Percentiles rank a stretch among this genome's conserved stretches.
phyloP scores from a whole-genome alignment of 2,888 invertebrate species.

The Tetranychus piercei region DNA sequence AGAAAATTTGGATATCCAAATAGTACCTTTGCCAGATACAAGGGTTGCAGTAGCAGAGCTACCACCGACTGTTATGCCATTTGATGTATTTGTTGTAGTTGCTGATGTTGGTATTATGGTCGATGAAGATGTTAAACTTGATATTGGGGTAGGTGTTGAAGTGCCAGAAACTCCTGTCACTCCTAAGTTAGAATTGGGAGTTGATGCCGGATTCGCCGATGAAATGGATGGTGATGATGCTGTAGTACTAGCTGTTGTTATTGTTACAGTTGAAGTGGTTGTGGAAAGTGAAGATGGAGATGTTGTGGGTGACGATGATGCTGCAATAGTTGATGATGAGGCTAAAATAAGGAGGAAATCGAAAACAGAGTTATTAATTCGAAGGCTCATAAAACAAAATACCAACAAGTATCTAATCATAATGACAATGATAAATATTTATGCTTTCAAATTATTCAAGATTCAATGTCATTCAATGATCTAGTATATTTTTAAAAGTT shows the following conservation, averaged over 20 bases:
- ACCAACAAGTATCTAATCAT: neutral
- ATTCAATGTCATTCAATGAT: neutral
- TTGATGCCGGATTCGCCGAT: neutral
- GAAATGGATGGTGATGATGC: neutral
- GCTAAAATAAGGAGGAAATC: neutral
- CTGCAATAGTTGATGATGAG: neutral
- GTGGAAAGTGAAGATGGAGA: neutral
- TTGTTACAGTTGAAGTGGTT: neutral
- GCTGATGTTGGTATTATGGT: neutral
- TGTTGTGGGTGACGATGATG: neutral
- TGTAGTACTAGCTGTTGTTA: neutral
- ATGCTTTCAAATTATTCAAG: neutral
- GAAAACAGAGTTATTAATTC: neutral
- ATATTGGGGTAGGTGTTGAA: neutral
- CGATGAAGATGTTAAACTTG: neutral
- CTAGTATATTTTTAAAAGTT: neutral
- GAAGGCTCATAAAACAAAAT: neutral
- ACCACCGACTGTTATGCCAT: neutral
- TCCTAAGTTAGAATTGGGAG: neutral
- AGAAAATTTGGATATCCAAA: neutral
- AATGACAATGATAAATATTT: neutral
- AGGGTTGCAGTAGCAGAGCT: neutral
- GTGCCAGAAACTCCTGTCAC: neutral
- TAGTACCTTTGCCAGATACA: neutral
- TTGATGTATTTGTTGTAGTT: neutral